Evolutionary conservation across 1,140 invertebrate genomes (phyloP), one percentile per base, ranked within the genome.

Genomic region (Apis mellifera): DNA sequence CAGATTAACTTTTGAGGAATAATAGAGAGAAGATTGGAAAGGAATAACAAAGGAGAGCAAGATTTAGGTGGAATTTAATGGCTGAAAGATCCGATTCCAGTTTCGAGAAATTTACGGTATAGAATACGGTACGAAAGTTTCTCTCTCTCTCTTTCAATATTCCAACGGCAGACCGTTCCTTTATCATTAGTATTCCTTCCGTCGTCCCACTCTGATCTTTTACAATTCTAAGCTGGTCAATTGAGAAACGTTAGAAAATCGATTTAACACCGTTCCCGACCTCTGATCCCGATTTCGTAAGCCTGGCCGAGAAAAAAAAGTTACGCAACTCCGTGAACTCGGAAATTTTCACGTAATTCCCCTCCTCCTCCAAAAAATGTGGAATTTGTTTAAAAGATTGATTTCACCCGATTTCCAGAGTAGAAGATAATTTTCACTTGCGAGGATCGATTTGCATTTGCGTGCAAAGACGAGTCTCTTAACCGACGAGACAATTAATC

Each of bases 391-490:
- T 73, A 72, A 87, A 86, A 86, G 57, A n/a, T n/a, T 48, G 57
- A 42, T 23, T 48, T n/a, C 52, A 68, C 59, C 72, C 73, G 72
- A n/a, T n/a, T n/a, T n/a, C n/a, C n/a, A n/a, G n/a, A n/a, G n/a
- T n/a, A n/a, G n/a, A n/a, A n/a, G n/a, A n/a, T n/a, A 86, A 87
- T 87, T 86, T 75, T 85, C 86, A 84, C 84, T 84, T 86, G 71
- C 74, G 77, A 52, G 57, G 77, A 21, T 55, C 85, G 84, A 87
- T 87, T 87, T 86, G 81, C 86, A 84, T 87, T 85, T 70, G 82
- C 84, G 82, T 79, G 86, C 68, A 72, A 60, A 23, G 73, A 60
- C 69, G 69, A 77, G 50, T 23, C 65, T 62, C 48, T 62, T 7
- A 42, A 7, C 32, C 32, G 23, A 60, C 60, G 60, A n/a, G 84